Conservation (phyloP, 2,797 vertebrate genomes). For the Rhyacichthys aspro region DNA sequence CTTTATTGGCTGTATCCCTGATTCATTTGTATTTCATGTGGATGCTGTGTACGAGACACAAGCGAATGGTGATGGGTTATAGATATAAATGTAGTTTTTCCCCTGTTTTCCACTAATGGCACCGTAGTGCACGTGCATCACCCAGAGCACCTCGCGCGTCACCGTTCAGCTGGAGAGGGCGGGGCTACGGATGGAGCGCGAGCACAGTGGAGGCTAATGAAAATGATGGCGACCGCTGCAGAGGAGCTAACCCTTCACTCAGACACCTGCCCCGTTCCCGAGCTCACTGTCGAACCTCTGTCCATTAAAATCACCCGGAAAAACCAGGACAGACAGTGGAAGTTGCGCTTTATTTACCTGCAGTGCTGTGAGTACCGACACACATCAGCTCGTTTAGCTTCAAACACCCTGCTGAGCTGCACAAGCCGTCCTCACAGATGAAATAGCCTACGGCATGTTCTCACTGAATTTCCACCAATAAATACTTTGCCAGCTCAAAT, state of each 20-base stretch:
- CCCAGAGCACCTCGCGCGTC: constrained; percentile 32
- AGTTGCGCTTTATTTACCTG: constrained; percentile 74
- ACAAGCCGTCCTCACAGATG: constrained; percentile 1
- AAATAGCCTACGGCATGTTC: too few species aligned
- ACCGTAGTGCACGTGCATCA: constrained; percentile 24
- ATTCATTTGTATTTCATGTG: too few species aligned
- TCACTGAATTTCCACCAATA: too few species aligned
- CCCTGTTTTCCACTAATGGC: background rate
- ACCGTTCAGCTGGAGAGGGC: constrained; percentile 9
- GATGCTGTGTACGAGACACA: too few species aligned
- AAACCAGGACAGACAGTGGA: constrained; percentile 71
- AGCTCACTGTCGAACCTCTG: constrained; percentile 56
- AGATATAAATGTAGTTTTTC: too few species aligned
- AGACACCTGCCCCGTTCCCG: constrained; percentile 49
- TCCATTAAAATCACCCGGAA: constrained; percentile 67
- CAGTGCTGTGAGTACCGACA: constrained; percentile 80
- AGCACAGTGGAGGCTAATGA: constrained; percentile 9
- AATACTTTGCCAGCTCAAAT: too few species aligned
- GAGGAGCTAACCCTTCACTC: constrained; percentile 61
- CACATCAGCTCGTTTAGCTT: constrained; percentile 15
- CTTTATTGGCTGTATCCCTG: too few species aligned
- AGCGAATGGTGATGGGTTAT: too few species aligned
- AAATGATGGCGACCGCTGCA: constrained; percentile 74
- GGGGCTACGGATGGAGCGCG: background rate
- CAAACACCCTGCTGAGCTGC: constrained; percentile 11